Base-by-base conservation (phyloP, 2,888 invertebrate genomes). In the Spisula subtruncata region DNA sequence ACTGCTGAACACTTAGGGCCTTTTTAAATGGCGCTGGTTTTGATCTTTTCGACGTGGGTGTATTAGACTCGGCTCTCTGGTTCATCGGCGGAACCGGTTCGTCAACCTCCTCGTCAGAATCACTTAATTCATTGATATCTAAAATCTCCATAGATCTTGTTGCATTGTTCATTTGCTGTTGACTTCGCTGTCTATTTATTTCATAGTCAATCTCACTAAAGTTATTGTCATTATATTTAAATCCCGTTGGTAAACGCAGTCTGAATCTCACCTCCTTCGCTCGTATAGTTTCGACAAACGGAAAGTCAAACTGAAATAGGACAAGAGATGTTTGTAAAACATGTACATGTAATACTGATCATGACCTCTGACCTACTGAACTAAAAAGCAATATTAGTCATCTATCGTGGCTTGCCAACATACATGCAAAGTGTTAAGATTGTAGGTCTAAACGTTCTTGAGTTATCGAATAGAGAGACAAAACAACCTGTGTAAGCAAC, bases 161-260 rank as follows among this genome's bases (percentile, higher is more conserved):
- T 60, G 89, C 83, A 79, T 85, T 85, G 10, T 71, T 79, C 48
- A 86, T 82, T 48, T 90, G 83, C 41, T 41, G 41, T 41, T 41
- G 25, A 60, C 41, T 25, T 91, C 93, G 83, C 41, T 91, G 79
- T 12, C 94, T 91, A 14, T 91, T 81, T 90, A 96, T 94, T 89
- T 96, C 94, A 88, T 96, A 96, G 81, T 96, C 95, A 18, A 96
- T 95, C 85, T 96, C 96, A 90, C 92, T 95, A 86, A 94, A 96
- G 54, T 93, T 93, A 79, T 93, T 91, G 89, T 96, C 96, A 60
- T 93, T 94, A 91, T 96, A 95, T 79, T 95, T 95, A 95, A 96
- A 96, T 18, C 95, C 95, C 20, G 91, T 93, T 0, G 94, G 95
- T 25, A 94, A 90, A 0, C 96, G 93, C 8, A 95, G 94, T 25